phyloP scores from a whole-genome alignment of 2,113 vertebrate species.

The Toxotes chatareus region DNA sequence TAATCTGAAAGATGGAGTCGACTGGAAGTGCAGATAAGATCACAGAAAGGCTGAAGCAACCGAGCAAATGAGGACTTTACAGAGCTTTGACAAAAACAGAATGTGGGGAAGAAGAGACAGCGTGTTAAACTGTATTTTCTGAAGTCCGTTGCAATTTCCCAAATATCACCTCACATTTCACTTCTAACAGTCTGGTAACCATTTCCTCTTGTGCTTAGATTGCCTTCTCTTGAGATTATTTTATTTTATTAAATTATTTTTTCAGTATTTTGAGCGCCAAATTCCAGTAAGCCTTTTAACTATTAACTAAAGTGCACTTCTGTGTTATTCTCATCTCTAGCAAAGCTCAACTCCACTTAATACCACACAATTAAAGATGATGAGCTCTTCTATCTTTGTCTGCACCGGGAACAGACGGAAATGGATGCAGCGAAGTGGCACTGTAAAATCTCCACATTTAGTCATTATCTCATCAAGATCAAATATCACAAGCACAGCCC shows the following conservation, averaged over 20 bases:
- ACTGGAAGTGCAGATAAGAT: not conserved
- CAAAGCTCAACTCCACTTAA: conserved; percentile 36
- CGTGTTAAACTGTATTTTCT: conserved; percentile 20
- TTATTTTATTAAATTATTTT: no score
- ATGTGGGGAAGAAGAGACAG: not conserved
- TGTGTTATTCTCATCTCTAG: conserved; percentile 41
- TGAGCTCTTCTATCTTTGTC: conserved; percentile 42
- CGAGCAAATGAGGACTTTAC: conserved; percentile 6
- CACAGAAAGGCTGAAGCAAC: conserved; percentile 3
- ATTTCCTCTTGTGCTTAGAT: conserved; percentile 40
- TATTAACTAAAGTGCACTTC: conserved; percentile 57
- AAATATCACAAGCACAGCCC: not conserved
- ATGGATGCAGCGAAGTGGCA: conserved; percentile 23
- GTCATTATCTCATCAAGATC: conserved; percentile 7
- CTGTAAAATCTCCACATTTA: conserved; percentile 9
- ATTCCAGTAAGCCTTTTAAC: conserved; percentile 44
- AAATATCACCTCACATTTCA: conserved; percentile 36
- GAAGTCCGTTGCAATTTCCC: conserved; percentile 25
- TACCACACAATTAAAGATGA: conserved; percentile 47
- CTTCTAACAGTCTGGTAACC: conserved; percentile 34
- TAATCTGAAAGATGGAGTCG: not conserved
- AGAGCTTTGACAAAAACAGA: conserved; percentile 9
- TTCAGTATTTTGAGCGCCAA: conserved; percentile 8
- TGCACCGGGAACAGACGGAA: conserved; percentile 12
- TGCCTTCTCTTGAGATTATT: not conserved